A percentile compares a stretch with the other conserved stretches of the same genome.
Evolutionary conservation across 2,113 vertebrate genomes (phyloP).

Genomic region (Sisor rabdophorus): DNA sequence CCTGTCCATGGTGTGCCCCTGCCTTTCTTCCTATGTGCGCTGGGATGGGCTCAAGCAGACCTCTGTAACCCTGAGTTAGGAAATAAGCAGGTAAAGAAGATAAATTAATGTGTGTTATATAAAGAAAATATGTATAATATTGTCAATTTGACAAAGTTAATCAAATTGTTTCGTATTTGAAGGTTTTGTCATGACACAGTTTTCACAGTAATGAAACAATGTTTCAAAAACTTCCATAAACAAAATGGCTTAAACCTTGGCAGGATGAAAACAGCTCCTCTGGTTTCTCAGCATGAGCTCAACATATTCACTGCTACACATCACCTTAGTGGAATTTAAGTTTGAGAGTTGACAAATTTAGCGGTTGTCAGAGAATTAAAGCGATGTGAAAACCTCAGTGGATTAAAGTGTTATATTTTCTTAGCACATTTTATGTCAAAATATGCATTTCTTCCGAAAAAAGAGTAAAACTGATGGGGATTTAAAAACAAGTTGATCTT

Average conservation of each 20-base stretch:
- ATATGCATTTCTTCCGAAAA: conserved; percentile 54
- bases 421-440: conserved; percentile 57
- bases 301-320: conserved; percentile 26
- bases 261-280: neutral
- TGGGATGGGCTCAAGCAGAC: too few species aligned
- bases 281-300: conserved; percentile 8
- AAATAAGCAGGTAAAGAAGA: too few species aligned
- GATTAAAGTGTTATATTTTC: conserved; percentile 68
- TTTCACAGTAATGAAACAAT: neutral
- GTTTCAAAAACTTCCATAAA: conserved; percentile 9
- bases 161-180: neutral
- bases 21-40: too few species aligned
- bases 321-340: conserved; percentile 23
- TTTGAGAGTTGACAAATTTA: conserved; percentile 63
- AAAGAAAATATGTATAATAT: neutral
- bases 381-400: conserved; percentile 65
- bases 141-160: neutral
- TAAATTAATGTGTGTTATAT: too few species aligned
- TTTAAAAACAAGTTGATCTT: conserved; percentile 67
- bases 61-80: too few species aligned
- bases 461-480: conserved; percentile 58
- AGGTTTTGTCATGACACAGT: neutral
- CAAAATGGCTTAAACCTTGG: conserved; percentile 4
- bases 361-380: conserved; percentile 68
- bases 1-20: too few species aligned